phyloP scores from a whole-genome alignment of 2,113 vertebrate genomes.

The Thryonomys swinderianus region DNA sequence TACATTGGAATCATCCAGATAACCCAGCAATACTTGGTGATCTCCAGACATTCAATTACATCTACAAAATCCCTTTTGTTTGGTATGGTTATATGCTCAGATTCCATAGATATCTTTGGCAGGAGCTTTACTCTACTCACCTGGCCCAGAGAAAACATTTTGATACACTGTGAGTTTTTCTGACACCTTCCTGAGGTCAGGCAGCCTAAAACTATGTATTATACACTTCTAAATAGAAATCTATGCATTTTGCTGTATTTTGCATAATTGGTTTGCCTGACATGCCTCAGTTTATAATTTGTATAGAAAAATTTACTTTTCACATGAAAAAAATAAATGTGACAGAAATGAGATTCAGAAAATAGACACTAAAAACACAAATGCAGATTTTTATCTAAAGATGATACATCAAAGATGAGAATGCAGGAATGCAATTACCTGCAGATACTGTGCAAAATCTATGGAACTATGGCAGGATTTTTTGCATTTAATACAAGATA shows the following conservation, averaged over 20 bases:
- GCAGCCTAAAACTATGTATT: neutral
- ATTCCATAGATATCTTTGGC: neutral
- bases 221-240: neutral
- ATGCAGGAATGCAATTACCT: neutral
- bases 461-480: slow-evolving; percentile 40
- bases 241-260: neutral
- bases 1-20: neutral
- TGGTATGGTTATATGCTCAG: neutral
- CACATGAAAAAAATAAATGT: slow-evolving; percentile 9
- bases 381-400: slow-evolving; percentile 8
- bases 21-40: neutral
- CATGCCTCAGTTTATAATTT: neutral
- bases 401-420: neutral
- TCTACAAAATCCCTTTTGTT: neutral
- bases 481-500: slow-evolving; percentile 44
- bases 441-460: neutral
- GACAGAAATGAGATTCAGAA: slow-evolving; percentile 48
- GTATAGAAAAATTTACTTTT: neutral
- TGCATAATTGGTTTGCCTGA: neutral
- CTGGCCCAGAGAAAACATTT: slow-evolving; percentile 9
- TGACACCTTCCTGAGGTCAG: neutral
- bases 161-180: neutral
- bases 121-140: neutral
- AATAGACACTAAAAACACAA: slow-evolving; percentile 29
- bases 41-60: neutral